Percentiles rank a stretch among this genome's conserved stretches.
These are phyloP conservation scores for Drosophila sordidula DNA, from an alignment of 2,888 invertebrate species.

Conservation along the genomic window DNA sequence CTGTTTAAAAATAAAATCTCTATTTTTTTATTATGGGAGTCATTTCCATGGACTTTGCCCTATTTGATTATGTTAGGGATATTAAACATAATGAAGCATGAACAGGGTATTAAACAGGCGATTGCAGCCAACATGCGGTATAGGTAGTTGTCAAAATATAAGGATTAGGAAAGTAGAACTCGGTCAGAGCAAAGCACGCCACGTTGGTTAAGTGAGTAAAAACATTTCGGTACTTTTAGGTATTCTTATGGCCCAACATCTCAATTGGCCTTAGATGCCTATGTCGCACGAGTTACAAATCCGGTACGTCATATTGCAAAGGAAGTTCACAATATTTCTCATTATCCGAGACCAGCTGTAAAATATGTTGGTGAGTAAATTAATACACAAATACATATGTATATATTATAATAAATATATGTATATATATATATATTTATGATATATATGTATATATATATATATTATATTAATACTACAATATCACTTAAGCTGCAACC, in stretches of 20 bases:
- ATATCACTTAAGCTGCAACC: conserved; percentile 46
- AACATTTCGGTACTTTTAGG: conserved; percentile 37
- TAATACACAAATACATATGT: background rate
- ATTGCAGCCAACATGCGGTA: no score
- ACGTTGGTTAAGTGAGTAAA: background rate
- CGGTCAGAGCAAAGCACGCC: no score
- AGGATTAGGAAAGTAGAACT: no score
- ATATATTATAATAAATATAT: conserved; percentile 1
- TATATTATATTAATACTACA: conserved; percentile 16
- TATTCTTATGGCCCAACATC: conserved; percentile 85
- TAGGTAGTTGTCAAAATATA: no score
- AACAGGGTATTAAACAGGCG: no score
- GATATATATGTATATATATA: conserved; percentile 1
- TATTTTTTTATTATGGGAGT: no score
- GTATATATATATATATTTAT: background rate
- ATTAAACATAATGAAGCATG: no score
- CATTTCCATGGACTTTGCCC: no score
- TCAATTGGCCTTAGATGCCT: conserved; percentile 87
- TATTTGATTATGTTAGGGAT: no score
- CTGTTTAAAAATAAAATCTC: no score
- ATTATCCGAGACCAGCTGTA: conserved; percentile 89
- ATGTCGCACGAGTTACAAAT: conserved; percentile 89
- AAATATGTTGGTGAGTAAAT: conserved; percentile 88
- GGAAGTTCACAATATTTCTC: conserved; percentile 88
- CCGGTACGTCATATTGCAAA: conserved; percentile 88